A percentile compares a stretch with the other conserved stretches of the same genome.
Conservation (phyloP, 1,140 invertebrate species). For the Ericerus pela region DNA sequence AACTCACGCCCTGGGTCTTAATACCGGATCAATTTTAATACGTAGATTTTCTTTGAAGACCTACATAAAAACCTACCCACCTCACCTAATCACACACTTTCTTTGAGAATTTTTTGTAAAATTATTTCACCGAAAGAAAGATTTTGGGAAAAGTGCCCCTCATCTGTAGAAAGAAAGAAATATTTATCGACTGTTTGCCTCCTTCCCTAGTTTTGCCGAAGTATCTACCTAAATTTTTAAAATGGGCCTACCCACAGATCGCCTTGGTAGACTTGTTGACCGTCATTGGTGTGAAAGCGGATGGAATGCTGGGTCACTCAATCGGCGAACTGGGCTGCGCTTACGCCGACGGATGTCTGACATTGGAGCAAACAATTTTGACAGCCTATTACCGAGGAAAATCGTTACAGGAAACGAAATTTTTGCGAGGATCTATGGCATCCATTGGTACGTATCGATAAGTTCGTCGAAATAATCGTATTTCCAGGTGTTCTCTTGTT, state of each 20-base stretch:
- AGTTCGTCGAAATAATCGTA: neutral
- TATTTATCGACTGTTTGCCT: no score
- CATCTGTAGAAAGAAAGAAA: no score
- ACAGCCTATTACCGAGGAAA: constrained; percentile 69
- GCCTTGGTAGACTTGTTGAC: constrained; percentile 56
- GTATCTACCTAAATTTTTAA: constrained; percentile 23
- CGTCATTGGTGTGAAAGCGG: constrained; percentile 45
- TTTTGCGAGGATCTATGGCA: constrained; percentile 70
- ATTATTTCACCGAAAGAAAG: no score
- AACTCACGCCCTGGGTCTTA: no score
- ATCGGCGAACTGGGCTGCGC: constrained; percentile 64
- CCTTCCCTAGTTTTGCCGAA: no score
- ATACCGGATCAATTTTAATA: no score
- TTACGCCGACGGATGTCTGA: constrained; percentile 68
- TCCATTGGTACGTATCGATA: constrained; percentile 39
- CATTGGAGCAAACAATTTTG: constrained; percentile 60
- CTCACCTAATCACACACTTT: no score
- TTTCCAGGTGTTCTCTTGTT: neutral
- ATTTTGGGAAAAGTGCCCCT: no score
- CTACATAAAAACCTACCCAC: no score
- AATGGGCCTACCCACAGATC: constrained; percentile 33
- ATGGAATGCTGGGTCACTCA: constrained; percentile 66
- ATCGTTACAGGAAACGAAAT: constrained; percentile 60
- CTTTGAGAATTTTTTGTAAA: no score
- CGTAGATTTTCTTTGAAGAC: no score